Percentiles rank a stretch among this genome's conserved stretches.
These are phyloP conservation scores for Heliconius erato DNA, from an alignment of 2,888 invertebrate species.

Conservation along the genomic window DNA sequence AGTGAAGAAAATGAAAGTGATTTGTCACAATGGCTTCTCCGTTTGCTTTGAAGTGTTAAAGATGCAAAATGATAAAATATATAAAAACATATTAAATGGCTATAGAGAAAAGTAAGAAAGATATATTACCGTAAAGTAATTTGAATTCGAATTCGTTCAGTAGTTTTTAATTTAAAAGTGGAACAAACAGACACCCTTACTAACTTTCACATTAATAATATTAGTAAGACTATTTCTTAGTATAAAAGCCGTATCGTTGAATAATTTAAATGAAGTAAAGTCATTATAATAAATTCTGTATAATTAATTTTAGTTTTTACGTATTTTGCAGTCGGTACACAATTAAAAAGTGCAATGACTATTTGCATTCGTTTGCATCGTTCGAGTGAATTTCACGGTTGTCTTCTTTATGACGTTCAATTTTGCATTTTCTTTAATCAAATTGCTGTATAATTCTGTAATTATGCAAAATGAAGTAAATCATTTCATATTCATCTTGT, in stretches of 20 bases:
- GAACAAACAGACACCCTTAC: too few relatives aligned
- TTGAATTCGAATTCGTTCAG: too few relatives aligned
- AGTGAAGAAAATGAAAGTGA: not conserved
- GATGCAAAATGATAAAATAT: not conserved
- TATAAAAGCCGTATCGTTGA: not conserved
- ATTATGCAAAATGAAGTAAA: not conserved
- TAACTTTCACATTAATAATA: not conserved
- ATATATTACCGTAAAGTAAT: too few relatives aligned
- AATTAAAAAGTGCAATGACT: slow-evolving; percentile 34
- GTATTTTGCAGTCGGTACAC: slow-evolving; percentile 29
- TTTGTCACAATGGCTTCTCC: not conserved
- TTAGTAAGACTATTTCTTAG: not conserved
- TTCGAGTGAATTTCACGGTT: slow-evolving; percentile 37
- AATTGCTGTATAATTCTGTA: slow-evolving; percentile 19
- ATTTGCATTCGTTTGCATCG: slow-evolving; percentile 40
- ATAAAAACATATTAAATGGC: not conserved
- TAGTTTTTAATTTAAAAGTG: too few relatives aligned
- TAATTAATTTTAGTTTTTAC: slow-evolving; percentile 28
- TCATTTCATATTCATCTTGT: not conserved
- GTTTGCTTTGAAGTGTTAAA: not conserved
- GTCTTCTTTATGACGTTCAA: slow-evolving; percentile 3
- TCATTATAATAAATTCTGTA: slow-evolving; percentile 11
- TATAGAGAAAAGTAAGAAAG: not conserved
- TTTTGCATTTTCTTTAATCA: slow-evolving; percentile 25
- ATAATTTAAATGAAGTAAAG: not conserved